Conservation (phyloP, 1,140 invertebrate species). For the Brachystomella parvula region DNA sequence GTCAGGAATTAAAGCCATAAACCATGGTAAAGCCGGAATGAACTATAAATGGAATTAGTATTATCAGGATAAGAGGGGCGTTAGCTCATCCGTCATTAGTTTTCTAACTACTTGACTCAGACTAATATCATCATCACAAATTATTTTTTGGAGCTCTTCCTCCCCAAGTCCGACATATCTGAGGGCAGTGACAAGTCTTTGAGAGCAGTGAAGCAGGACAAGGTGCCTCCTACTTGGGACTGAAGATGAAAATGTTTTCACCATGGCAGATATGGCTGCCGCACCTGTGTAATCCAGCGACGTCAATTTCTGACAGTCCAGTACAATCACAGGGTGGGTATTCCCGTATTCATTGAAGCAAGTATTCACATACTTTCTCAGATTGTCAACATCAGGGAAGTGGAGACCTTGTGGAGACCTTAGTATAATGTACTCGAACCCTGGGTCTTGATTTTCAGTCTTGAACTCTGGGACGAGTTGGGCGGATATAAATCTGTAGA, state of each 20-base stretch:
- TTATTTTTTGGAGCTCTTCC: neutral
- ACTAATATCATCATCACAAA: neutral
- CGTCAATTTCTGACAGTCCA: conserved; percentile 18
- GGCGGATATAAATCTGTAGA: conserved; percentile 47
- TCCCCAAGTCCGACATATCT: neutral
- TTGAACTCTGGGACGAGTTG: neutral
- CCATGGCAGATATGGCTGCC: neutral
- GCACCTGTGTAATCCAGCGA: conserved; percentile 20
- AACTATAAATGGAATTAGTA: no score
- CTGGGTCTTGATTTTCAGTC: conserved; percentile 43
- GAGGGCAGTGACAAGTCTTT: neutral
- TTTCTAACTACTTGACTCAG: neutral
- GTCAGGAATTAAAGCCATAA: no score
- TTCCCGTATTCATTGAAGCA: neutral
- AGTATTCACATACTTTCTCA: conserved; percentile 55
- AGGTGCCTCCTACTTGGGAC: neutral
- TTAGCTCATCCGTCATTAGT: no score
- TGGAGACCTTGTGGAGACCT: conserved; percentile 70
- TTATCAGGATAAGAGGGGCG: no score
- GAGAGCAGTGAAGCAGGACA: neutral
- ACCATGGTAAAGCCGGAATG: no score
- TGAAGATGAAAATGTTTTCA: no score
- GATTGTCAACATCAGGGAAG: conserved; percentile 79
- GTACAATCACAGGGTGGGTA: neutral
- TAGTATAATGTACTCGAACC: conserved; percentile 63